Percentiles rank a stretch among this genome's conserved stretches.
Evolutionary conservation across 2,888 invertebrate species (phyloP).

Genomic region (Diogma glabrata): DNA sequence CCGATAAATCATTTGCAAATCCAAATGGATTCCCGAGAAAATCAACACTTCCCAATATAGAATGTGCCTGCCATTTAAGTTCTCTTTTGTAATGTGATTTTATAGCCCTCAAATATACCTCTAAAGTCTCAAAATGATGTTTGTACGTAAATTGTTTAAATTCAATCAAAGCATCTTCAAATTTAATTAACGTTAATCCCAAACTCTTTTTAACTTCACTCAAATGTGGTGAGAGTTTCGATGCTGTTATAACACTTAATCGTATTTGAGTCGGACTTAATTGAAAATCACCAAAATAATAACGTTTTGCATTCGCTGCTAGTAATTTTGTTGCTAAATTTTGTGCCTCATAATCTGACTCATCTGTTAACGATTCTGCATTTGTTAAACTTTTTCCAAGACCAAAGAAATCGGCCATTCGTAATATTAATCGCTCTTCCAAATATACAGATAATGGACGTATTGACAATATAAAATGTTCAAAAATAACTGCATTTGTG

Average conservation of each 20-base stretch:
- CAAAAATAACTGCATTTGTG: conserved; percentile 79
- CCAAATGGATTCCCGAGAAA: conserved; percentile 96
- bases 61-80: conserved; percentile 88
- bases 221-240: conserved; percentile 66
- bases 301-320: conserved; percentile 68
- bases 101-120: conserved; percentile 69
- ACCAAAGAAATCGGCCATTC: conserved; percentile 52
- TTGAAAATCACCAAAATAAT: conserved; percentile 75
- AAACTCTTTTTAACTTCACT: conserved; percentile 70
- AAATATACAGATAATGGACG: conserved; percentile 75
- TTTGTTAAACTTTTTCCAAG: conserved; percentile 36
- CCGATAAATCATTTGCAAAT: conserved; percentile 88
- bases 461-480: conserved; percentile 69
- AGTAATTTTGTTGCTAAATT: conserved; percentile 68
- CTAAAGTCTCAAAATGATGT: conserved; percentile 86
- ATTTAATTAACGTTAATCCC: conserved; percentile 82
- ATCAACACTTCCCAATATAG: conserved; percentile 92
- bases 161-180: conserved; percentile 92
- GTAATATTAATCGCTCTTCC: conserved; percentile 74
- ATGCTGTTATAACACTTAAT: conserved; percentile 79
- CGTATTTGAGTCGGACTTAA: conserved; percentile 71
- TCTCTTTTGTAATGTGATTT: conserved; percentile 81
- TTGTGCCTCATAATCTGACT: conserved; percentile 70
- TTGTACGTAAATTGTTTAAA: conserved; percentile 76
- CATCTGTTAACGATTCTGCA: conserved; percentile 38